phyloP scores from a whole-genome alignment of 2,888 invertebrate genomes.

The Noctua janthina region DNA sequence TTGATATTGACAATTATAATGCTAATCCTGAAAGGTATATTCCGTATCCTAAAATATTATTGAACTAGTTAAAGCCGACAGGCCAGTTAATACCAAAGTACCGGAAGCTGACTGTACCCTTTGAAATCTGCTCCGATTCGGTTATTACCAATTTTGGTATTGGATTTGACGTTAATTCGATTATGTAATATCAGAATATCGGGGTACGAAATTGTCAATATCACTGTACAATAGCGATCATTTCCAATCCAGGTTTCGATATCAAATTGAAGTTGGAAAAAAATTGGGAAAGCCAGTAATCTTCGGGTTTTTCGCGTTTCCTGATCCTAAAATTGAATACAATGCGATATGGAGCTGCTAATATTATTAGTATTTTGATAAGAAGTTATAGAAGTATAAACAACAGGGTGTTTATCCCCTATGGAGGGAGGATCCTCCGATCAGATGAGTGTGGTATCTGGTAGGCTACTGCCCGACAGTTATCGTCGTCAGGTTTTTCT shows the following conservation, averaged over 20 bases:
- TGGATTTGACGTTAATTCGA: slow-evolving; percentile 62
- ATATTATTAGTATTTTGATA: background rate
- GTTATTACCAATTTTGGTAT: slow-evolving; percentile 31
- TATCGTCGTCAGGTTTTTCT: too few relatives aligned
- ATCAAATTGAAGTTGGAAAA: slow-evolving; percentile 30
- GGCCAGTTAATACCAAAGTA: background rate
- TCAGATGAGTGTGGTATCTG: too few relatives aligned
- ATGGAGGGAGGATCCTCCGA: too few relatives aligned
- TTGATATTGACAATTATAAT: background rate
- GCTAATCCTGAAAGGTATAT: background rate
- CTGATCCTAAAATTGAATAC: background rate
- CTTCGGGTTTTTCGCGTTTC: background rate
- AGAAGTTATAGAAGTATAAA: background rate
- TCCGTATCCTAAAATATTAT: background rate
- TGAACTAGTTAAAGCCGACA: background rate
- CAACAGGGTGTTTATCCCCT: too few relatives aligned
- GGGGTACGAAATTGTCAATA: slow-evolving; percentile 43
- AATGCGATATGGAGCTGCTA: background rate
- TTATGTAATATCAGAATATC: slow-evolving; percentile 41
- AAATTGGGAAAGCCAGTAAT: background rate
- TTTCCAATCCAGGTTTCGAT: slow-evolving; percentile 18
- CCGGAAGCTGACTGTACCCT: slow-evolving; percentile 39
- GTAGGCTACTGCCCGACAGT: too few relatives aligned
- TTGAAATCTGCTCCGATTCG: slow-evolving; percentile 31
- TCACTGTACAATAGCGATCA: slow-evolving; percentile 31